These are phyloP conservation scores for Desoria tigrina DNA, from an alignment of 2,888 invertebrate species.

Conservation along the genomic window DNA sequence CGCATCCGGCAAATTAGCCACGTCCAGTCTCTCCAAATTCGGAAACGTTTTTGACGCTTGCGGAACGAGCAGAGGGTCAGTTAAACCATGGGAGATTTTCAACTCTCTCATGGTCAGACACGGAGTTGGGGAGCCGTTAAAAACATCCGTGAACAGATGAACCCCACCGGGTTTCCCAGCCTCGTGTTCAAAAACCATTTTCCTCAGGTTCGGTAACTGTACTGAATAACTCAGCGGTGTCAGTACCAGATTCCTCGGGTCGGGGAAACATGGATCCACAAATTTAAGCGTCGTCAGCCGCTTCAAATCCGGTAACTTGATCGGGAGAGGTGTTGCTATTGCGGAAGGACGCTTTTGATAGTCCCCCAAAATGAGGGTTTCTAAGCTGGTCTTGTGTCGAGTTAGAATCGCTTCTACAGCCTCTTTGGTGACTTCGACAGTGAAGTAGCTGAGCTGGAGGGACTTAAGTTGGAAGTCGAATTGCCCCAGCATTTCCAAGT, in stretches of 20 bases:
- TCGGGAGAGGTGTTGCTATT: slow-evolving; percentile 22
- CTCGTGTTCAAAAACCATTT: slow-evolving; percentile 38
- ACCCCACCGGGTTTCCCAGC: slow-evolving; percentile 36
- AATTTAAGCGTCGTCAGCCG: slow-evolving; percentile 27
- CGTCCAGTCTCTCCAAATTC: slow-evolving; percentile 23
- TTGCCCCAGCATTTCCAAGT: slow-evolving; percentile 31
- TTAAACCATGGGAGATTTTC: slow-evolving; percentile 38
- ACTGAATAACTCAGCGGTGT: slow-evolving; percentile 35
- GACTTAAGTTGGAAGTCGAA: slow-evolving; percentile 34
- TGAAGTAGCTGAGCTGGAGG: slow-evolving; percentile 37
- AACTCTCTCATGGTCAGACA: slow-evolving; percentile 28
- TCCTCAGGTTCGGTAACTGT: slow-evolving; percentile 26
- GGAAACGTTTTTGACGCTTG: slow-evolving; percentile 42
- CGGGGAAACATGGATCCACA: slow-evolving; percentile 41
- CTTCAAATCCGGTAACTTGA: slow-evolving; percentile 29
- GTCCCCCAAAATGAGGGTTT: slow-evolving; percentile 34
- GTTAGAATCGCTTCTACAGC: slow-evolving; percentile 30
- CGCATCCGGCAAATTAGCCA: slow-evolving; percentile 25
- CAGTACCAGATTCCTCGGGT: slow-evolving; percentile 33
- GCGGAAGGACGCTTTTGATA: slow-evolving; percentile 38
- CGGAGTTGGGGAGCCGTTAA: slow-evolving; percentile 26
- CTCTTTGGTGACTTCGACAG: slow-evolving; percentile 31
- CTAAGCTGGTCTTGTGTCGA: slow-evolving; percentile 25
- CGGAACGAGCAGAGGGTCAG: slow-evolving; percentile 23
- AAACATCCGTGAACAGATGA: slow-evolving; percentile 38